Evolutionary conservation across 2,888 invertebrate genomes (phyloP).

Genomic region (Tortrix viridana): DNA sequence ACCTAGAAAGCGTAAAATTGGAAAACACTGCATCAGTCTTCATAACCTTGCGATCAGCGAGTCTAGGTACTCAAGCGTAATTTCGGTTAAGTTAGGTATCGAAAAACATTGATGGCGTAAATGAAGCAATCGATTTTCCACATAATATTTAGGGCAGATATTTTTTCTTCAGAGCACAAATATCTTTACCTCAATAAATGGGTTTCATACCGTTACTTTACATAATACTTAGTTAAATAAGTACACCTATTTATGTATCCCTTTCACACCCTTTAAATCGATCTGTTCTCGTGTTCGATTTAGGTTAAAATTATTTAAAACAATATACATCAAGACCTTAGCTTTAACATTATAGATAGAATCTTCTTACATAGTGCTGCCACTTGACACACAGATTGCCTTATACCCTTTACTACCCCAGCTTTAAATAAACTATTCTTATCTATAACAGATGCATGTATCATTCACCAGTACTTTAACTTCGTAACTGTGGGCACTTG

Average conservation of each 20-base stretch:
- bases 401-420: constrained; percentile 37
- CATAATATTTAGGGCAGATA: no score
- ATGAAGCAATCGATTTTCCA: not conserved
- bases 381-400: constrained; percentile 50
- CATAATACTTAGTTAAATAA: no score
- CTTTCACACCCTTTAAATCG: no score
- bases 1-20: constrained; percentile 64
- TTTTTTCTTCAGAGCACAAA: no score
- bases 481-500: not conserved
- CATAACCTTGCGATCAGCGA: constrained; percentile 52
- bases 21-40: constrained; percentile 55
- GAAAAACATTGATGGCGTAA: constrained; percentile 49
- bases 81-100: constrained; percentile 41
- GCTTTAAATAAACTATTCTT: constrained; percentile 19
- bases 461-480: not conserved
- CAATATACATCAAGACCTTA: constrained; percentile 25
- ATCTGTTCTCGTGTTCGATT: constrained; percentile 2
- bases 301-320: not conserved
- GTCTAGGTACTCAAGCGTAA: constrained; percentile 49
- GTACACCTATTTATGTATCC: no score
- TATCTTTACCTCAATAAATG: no score
- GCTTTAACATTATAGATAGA: constrained; percentile 21
- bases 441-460: not conserved
- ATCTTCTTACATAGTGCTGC: constrained; percentile 20
- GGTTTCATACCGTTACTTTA: no score